Conservation (phyloP, 2,797 vertebrate species). For the Gouania willdenowi region DNA sequence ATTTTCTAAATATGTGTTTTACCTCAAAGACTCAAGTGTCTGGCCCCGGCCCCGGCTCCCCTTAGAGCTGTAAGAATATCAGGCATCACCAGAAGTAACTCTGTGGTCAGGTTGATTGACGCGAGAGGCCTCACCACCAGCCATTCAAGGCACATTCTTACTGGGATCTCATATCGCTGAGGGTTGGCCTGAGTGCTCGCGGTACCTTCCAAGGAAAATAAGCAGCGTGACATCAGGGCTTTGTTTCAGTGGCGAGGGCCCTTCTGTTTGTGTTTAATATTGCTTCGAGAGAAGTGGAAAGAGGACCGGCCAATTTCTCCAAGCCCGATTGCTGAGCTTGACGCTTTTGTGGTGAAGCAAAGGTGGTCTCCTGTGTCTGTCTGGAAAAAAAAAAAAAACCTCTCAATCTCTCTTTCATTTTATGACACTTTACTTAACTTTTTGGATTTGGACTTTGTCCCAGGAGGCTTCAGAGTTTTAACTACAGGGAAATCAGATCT, state of each 20-base stretch:
- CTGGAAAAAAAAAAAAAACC: too few species aligned
- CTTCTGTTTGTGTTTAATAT: slow-evolving; percentile 92
- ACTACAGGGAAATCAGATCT: slow-evolving; percentile 62
- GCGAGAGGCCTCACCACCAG: slow-evolving; percentile 57
- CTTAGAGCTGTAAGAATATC: slow-evolving; percentile 49
- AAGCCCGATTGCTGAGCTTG: slow-evolving; percentile 44
- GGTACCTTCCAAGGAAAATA: slow-evolving; percentile 88
- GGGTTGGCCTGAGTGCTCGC: slow-evolving; percentile 75
- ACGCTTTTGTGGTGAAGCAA: slow-evolving; percentile 30
- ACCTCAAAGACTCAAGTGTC: slow-evolving; percentile 42
- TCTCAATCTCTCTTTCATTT: slow-evolving; percentile 10
- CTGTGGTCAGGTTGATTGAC: slow-evolving; percentile 64
- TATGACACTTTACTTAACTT: slow-evolving; percentile 21
- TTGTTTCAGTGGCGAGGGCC: slow-evolving; percentile 83
- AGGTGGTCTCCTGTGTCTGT: slow-evolving; percentile 52
- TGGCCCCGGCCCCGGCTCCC: slow-evolving; percentile 17
- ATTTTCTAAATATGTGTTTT: slow-evolving; percentile 27
- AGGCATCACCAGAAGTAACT: slow-evolving; percentile 53
- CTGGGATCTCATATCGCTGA: slow-evolving; percentile 80
- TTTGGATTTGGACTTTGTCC: slow-evolving; percentile 30
- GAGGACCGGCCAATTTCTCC: slow-evolving; percentile 47
- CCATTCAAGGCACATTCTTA: slow-evolving; percentile 73
- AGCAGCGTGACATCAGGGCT: slow-evolving; percentile 89
- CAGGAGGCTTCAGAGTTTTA: slow-evolving; percentile 57
- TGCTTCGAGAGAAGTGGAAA: slow-evolving; percentile 56